Percentiles rank a stretch among this genome's conserved stretches.
Conservation (phyloP, 2,797 vertebrate species). For the Myotis pilosus region DNA sequence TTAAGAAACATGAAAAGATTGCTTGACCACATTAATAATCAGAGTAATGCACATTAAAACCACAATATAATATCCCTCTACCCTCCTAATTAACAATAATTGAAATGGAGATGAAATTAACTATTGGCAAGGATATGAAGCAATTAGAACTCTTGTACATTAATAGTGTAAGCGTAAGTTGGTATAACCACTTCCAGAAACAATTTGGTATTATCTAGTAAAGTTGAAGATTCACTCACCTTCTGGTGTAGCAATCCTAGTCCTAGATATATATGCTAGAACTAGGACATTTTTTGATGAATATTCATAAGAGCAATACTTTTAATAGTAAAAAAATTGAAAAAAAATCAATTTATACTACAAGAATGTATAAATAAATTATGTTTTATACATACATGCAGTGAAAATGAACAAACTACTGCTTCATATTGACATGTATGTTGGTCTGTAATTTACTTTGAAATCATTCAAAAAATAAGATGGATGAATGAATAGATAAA, state of each 20-base stretch:
- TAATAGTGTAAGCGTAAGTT: background rate
- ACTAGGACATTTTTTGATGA: background rate
- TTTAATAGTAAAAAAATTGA: background rate
- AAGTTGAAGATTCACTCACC: background rate
- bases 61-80: background rate
- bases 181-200: background rate
- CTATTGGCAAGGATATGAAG: constrained; percentile 4
- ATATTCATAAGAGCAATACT: background rate
- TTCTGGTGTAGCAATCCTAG: background rate
- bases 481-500: background rate
- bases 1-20: constrained; percentile 8
- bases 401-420: constrained; percentile 25
- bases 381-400: background rate
- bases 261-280: background rate
- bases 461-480: constrained; percentile 17
- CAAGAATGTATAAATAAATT: background rate
- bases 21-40: background rate
- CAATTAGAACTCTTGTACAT: background rate
- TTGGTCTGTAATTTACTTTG: constrained; percentile 23
- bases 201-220: constrained; percentile 13
- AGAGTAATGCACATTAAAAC: constrained; percentile 38
- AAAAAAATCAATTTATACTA: background rate
- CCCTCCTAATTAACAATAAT: background rate
- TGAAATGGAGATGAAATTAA: background rate
- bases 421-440: background rate